Base-by-base conservation (phyloP, 2,797 vertebrate species). In the Megaceryle alcyon region DNA sequence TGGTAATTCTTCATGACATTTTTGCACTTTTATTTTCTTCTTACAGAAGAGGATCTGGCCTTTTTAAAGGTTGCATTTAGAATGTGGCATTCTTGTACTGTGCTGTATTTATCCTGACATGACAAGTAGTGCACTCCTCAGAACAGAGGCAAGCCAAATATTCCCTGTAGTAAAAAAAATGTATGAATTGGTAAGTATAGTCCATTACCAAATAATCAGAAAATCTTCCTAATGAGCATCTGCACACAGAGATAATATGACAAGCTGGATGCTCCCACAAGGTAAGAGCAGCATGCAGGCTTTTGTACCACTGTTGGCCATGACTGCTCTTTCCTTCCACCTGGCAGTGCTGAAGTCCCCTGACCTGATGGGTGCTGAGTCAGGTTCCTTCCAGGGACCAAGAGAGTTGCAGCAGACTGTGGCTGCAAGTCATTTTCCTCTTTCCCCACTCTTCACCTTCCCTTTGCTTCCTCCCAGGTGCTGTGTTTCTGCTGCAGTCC, bases 361-460 rank as follows among this genome's bases (percentile, higher is more conserved):
- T 5, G 6, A 35, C 2, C 4, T 1, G 0, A 2, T 6, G 1
- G 25, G 39, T 53, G 9, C 76, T 4, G 0, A 29, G n/a, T 46
- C 61, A 69, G 59, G 51, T 33, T 65, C 14, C 39, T 37, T 46
- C 56, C 57, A 14, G 37, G 43, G 26, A 41, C 20, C 2, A 4
- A 20, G 7, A 22, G 17, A 23, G 17, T 12, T 59, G 49, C 26
- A 49, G 28, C 49, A 44, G 29, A 26, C 22, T 39, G 7, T 29
- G 12, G 29, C 31, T 9, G 35, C 16, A 23, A 68, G 33, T 46
- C 23, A 14, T 57, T 57, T 37, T n/a, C 22, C n/a, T 66, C 39
- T 51, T 70, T n/a, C 6, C 28, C 22, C 11, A 7, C 26, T 23
- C 41, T 31, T 31, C 44, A 44, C 31, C 29, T 69, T 59, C 70